Evolutionary conservation across 2,888 invertebrate genomes (phyloP), one percentile per base, ranked within the genome.

Genomic region (Trisateles emortualis): DNA sequence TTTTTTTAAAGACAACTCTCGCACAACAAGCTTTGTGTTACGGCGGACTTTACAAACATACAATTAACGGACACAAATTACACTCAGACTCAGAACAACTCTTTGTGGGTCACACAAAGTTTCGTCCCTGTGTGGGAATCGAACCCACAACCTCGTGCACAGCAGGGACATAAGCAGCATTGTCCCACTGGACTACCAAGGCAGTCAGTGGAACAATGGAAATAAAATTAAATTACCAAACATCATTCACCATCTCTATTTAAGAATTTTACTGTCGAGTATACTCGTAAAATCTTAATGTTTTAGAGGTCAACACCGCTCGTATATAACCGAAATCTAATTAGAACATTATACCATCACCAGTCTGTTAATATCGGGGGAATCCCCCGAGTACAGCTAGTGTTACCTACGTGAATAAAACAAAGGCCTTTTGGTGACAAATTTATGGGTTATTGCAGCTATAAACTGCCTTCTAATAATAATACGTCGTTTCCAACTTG

Each of bases 401-500:
- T 44, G 33, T 33, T 49, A 49, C 46, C 47, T 48, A 51, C 30
- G 42, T 41, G 57, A 47, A 59, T 68, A 53, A 68, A 66, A 70
- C 72, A 70, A 72, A 61, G 66, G 49, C 33, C 13, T 38, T n/a
- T 24, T 55, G 45, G 53, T 58, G 51, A 53, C 51, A 68, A 66
- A 72, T 72, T 72, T 72, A 72, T 70, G 11, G 70, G 59, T 45
- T 72, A 66, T 70, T 55, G 66, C 53, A 16, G 14, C 52, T 47
- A 58, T 68, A 68, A 58, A 68, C 45, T 38, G 55, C 52, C 56
- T 52, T 52, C 50, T 50, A 59, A n/a, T 69, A 49, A 65, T 67
- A 65, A 68, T 58, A 57, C 44, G 51, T 59, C 54, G 45, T 41
- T 58, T 55, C 5, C 14, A 14, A 33, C 52, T 54, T 63, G 54